Conservation (phyloP, 2,113 vertebrate genomes). For the Equus quagga region DNA sequence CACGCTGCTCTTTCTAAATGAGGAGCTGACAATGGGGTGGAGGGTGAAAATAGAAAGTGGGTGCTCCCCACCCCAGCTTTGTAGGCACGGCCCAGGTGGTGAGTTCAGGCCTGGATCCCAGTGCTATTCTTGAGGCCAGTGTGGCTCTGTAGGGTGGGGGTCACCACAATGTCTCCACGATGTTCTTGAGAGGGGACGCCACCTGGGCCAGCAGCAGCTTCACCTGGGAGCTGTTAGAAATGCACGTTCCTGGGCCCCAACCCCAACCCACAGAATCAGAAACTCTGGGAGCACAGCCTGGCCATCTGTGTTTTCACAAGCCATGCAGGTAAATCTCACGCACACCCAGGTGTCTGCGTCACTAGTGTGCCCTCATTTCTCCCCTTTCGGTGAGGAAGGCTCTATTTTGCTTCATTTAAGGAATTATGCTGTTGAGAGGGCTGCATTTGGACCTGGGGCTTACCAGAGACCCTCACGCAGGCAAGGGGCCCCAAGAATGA, state of each 20-base stretch:
- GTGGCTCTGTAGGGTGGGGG: neutral
- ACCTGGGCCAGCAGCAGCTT: neutral
- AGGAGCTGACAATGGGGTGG: neutral
- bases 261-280: neutral
- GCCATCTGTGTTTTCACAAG: neutral
- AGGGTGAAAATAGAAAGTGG: no score
- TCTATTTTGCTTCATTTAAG: neutral
- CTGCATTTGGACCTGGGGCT: accelerated
- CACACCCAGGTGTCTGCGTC: accelerated
- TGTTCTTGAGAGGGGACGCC: no score
- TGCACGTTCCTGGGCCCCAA: neutral
- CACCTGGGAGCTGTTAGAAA: accelerated
- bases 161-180: no score
- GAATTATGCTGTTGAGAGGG: neutral
- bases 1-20: no score
- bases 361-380: accelerated
- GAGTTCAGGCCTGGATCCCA: neutral
- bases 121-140: accelerated
- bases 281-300: accelerated
- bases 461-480: accelerated
- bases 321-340: no score
- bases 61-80: accelerated
- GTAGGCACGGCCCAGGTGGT: neutral
- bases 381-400: no score
- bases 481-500: neutral